Percentiles rank a stretch among this genome's conserved stretches.
Evolutionary conservation across 2,888 invertebrate species (phyloP).

Genomic region (Ochlodes sylvanus): DNA sequence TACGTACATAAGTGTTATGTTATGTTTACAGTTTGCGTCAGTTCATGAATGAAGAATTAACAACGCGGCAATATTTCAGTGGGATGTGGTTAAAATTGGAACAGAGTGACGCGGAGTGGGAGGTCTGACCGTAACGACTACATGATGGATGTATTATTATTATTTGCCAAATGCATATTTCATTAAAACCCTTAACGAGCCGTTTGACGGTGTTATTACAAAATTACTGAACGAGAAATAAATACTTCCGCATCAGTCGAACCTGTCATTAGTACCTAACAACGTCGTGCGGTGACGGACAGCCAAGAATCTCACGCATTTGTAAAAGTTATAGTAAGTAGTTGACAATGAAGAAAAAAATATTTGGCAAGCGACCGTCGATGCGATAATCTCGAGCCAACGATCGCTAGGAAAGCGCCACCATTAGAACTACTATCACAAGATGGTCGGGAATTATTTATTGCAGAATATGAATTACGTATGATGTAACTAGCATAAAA

Average conservation of each 20-base stretch:
- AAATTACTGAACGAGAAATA: slow-evolving; percentile 47
- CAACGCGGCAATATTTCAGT: slow-evolving; percentile 62
- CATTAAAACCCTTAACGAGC: slow-evolving; percentile 47
- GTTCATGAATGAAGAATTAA: slow-evolving; percentile 58
- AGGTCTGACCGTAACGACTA: slow-evolving; percentile 58
- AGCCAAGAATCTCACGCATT: slow-evolving; percentile 62
- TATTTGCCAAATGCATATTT: slow-evolving; percentile 59
- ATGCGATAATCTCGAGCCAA: slow-evolving; percentile 56
- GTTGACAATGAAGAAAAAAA: slow-evolving; percentile 69
- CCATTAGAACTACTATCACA: slow-evolving; percentile 47
- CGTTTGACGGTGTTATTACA: slow-evolving; percentile 37
- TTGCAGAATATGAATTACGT: slow-evolving; percentile 52
- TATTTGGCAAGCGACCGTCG: slow-evolving; percentile 68
- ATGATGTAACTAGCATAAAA: slow-evolving; percentile 40
- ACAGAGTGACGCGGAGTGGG: slow-evolving; percentile 60
- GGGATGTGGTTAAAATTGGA: slow-evolving; percentile 69
- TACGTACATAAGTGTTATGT: slow-evolving; percentile 19
- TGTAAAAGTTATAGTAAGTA: slow-evolving; percentile 57
- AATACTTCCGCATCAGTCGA: slow-evolving; percentile 56
- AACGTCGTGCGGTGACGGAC: slow-evolving; percentile 58
- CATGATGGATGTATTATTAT: slow-evolving; percentile 53
- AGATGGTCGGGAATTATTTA: slow-evolving; percentile 65
- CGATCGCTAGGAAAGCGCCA: slow-evolving; percentile 56
- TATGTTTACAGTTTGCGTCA: slow-evolving; percentile 49
- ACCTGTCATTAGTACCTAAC: slow-evolving; percentile 57